Base-by-base conservation (phyloP, 2,888 invertebrate species). In the Brachylomia viminalis region DNA sequence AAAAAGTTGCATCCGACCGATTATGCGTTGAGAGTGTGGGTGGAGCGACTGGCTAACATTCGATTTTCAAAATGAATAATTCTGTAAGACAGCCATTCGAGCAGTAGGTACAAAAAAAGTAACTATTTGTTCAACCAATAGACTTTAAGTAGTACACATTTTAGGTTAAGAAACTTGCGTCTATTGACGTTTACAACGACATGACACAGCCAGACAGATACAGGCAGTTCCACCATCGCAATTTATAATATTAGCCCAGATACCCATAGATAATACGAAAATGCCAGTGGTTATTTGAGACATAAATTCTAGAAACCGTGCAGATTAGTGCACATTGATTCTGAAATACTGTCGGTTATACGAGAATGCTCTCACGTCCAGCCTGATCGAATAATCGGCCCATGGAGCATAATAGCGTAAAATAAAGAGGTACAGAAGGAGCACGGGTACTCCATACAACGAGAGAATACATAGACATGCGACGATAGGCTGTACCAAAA, bases 331-430 rank as follows among this genome's bases (percentile, higher is more conserved):
- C 61, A 58, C 71, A 72, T n/a, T 82, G 78, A 85, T 82, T 70
- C 72, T 82, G 77, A 85, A 83, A 84, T 82, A 78, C 77, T 72
- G 75, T 75, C 82, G 69, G 86, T 85, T 82, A 85, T 75, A 82
- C 75, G 72, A 82, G 78, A 85, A 70, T 75, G 42, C 78, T 61
- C 62, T 54, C 64, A 69, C 74, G 78, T 80, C 81, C 33, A 80
- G 42, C 23, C 56, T 61, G 78, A 78, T 85, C 69, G 79, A 61
- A 79, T 84, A 82, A 82, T 75, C 78, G 61, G 70, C 47, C 27
- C 72, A 68, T 62, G 45, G 68, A 74, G 62, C 69, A n/a, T 65
- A 71, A 11, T 52, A 17, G 6, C 33, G 23, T 17, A 15, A 20
- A 38, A 15, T n/a, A 64, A 13, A n/a, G 8, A 27, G 3, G 13